These are phyloP conservation scores for Lucilia cuprina DNA, from an alignment of 1,140 invertebrate species.

Conservation along the genomic window DNA sequence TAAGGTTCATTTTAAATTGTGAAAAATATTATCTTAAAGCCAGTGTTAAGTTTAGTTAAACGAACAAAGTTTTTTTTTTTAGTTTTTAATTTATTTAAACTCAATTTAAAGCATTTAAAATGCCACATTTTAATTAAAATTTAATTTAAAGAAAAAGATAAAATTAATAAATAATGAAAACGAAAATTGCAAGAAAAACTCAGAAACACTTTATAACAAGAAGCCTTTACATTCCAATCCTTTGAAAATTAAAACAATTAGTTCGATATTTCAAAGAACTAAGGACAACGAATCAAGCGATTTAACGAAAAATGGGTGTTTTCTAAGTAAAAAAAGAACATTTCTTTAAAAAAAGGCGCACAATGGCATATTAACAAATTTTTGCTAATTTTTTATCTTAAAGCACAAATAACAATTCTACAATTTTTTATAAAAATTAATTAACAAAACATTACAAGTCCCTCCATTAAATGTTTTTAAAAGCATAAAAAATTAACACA, in stretches of 20 bases:
- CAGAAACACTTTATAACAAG: neutral
- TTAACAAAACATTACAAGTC: neutral
- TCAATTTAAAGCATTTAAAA: neutral
- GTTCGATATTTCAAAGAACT: neutral
- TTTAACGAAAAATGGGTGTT: neutral
- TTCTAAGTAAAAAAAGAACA: neutral
- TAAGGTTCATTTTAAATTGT: neutral
- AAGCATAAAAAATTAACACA: neutral
- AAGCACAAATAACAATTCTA: neutral
- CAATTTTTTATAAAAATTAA: neutral
- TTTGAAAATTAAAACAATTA: neutral
- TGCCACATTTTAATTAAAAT: neutral
- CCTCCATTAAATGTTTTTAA: neutral
- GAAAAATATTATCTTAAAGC: neutral
- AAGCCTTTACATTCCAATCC: neutral
- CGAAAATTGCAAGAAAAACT: neutral
- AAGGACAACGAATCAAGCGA: neutral
- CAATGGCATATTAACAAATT: neutral
- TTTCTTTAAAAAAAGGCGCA: neutral
- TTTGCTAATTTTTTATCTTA: neutral
- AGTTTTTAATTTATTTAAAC: neutral
- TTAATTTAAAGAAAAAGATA: too few species aligned
- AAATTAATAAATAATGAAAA: neutral
- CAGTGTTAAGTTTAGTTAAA: neutral
- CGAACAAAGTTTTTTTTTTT: slow-evolving; percentile 14